Base-by-base conservation (phyloP, 1,140 invertebrate genomes). In the Meloidogyne chitwoodi region DNA sequence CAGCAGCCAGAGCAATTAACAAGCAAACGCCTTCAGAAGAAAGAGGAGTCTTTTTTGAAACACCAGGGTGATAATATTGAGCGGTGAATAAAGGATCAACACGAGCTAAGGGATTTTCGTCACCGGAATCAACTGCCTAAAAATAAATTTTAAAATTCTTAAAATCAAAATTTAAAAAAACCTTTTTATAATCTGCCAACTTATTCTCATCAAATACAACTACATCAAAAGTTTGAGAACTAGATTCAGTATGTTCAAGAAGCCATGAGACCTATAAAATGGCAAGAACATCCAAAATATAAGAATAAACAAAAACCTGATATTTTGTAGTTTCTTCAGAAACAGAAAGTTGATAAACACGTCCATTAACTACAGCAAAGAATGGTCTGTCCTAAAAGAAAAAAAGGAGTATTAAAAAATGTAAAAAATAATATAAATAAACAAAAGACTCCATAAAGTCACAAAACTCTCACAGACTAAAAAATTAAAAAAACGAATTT, bases 51-150 rank as follows among this genome's bases (percentile, higher is more conserved):
- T 85, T 87, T n/a, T 34, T 77, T 24, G 80, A 72, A 44, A 84
- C 74, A 27, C 84, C 84, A 24, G 82, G 80, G 73, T 89, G 89
- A 76, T 82, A 83, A 27, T 89, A 77, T 11, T 81, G 72, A 65
- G 89, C 81, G 44, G 87, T 87, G 78, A 88, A 87, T 3, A 89
- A 74, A 22, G 88, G 87, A 74, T 87, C 86, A 14, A 88, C 79
- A 8, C 48, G 19, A 56, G 48, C n/a, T 65, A 81, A 79, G 4
- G 79, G 68, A 0, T 80, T 77, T 56, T 80, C 75, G n/a, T 88
- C 87, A 65, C 88, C 87, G 82, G 85, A 87, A 79, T 88, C 83
- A 76, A 88, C 87, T 64, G 87, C 88, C 87, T 88, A 79, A 64
- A 85, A 79, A 10, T 69, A 44, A n/a, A n/a, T n/a, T n/a, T 3